These are phyloP conservation scores for Melipona bicolor DNA, from an alignment of 2,888 invertebrate genomes.

Conservation along the genomic window DNA sequence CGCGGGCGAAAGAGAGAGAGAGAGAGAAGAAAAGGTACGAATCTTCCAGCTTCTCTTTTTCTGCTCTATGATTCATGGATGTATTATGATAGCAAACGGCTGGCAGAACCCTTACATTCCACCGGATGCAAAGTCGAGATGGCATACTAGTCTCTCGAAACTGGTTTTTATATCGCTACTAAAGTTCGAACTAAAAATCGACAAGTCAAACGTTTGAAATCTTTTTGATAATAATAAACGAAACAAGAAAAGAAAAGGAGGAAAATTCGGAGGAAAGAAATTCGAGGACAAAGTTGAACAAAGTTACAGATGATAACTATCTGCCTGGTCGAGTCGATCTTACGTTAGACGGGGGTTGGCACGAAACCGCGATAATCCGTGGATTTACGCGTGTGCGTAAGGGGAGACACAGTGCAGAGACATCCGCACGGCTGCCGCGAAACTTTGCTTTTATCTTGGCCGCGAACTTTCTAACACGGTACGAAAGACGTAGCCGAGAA, in stretches of 20 bases:
- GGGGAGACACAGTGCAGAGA: slow-evolving; percentile 52
- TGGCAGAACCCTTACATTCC: slow-evolving; percentile 5
- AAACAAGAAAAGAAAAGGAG: too few species aligned
- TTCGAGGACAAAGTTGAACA: neutral
- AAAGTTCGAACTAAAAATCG: neutral
- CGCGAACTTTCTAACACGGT: slow-evolving; percentile 52
- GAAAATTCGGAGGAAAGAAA: too few species aligned
- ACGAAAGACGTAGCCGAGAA: neutral
- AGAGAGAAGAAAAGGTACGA: slow-evolving; percentile 30
- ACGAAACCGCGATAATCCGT: slow-evolving; percentile 58
- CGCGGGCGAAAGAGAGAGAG: neutral
- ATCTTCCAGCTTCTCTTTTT: slow-evolving; percentile 59
- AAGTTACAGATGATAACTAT: neutral
- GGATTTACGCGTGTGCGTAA: slow-evolving; percentile 69
- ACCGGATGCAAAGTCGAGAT: slow-evolving; percentile 44
- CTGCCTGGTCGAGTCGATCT: slow-evolving; percentile 20
- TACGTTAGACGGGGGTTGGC: slow-evolving; percentile 25
- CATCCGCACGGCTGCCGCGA: slow-evolving; percentile 47
- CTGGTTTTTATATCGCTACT: neutral
- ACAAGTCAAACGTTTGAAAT: too few species aligned
- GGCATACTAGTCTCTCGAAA: neutral
- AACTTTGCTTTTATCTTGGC: slow-evolving; percentile 73
- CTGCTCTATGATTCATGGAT: slow-evolving; percentile 58
- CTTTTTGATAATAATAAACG: too few species aligned
- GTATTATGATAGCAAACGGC: slow-evolving; percentile 59